phyloP scores from a whole-genome alignment of 1,140 invertebrate genomes.

The Bombus superbus region DNA sequence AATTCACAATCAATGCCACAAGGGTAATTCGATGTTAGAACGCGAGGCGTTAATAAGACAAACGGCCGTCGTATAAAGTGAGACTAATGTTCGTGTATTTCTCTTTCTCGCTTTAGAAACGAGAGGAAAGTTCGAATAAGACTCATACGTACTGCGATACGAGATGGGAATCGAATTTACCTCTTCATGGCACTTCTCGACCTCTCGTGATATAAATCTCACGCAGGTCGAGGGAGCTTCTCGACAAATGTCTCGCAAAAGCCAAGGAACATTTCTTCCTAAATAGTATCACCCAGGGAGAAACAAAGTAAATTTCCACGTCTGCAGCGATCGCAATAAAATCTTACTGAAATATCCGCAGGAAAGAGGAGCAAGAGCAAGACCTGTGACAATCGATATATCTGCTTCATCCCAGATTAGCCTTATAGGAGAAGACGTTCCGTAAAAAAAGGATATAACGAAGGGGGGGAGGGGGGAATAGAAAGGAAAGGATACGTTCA shows the following conservation, averaged over 20 bases:
- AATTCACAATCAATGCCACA: not conserved
- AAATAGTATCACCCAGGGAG: not conserved
- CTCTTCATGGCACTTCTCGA: not conserved
- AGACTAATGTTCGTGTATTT: not conserved
- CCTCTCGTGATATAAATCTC: not conserved
- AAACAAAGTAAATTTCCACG: not conserved
- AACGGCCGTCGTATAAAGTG: not conserved
- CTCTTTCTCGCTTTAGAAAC: constrained; percentile 17
- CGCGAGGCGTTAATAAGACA: not conserved
- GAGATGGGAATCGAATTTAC: not conserved
- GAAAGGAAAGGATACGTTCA: too few relatives aligned
- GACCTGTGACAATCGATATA: not conserved
- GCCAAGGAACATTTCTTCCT: not conserved
- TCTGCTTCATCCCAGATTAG: not conserved
- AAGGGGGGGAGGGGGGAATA: too few relatives aligned
- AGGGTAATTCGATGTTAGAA: not conserved
- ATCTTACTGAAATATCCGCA: not conserved
- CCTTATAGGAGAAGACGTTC: not conserved
- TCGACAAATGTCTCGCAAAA: not conserved
- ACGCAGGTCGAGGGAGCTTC: not conserved
- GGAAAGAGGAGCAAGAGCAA: too few relatives aligned
- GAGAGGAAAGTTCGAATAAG: constrained; percentile 18
- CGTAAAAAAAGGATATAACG: not conserved
- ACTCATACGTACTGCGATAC: not conserved
- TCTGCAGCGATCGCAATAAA: not conserved